These are phyloP conservation scores for Chrysina gloriosa DNA, from an alignment of 2,888 invertebrate genomes.

Conservation along the genomic window DNA sequence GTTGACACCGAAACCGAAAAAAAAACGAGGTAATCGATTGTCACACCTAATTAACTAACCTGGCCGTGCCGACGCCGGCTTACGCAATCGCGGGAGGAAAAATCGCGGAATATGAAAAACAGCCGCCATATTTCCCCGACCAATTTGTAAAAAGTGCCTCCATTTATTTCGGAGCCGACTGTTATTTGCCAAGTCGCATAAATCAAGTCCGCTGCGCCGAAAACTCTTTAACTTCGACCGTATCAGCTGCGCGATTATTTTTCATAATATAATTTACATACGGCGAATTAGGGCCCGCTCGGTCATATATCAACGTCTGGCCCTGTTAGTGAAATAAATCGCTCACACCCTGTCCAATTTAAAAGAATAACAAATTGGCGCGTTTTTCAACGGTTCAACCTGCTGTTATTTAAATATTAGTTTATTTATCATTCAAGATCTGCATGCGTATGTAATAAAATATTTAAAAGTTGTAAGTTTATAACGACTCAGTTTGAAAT, in stretches of 20 bases:
- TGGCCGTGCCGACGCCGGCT: no score
- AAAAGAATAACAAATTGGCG: constrained; percentile 19
- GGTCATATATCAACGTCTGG: constrained; percentile 21
- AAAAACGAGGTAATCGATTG: no score
- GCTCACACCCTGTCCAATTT: constrained; percentile 23
- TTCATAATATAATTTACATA: constrained; percentile 32
- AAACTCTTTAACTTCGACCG: neutral
- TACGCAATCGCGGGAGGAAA: no score
- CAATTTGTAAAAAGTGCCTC: neutral
- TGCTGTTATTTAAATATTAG: constrained; percentile 8
- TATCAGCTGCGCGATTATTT: constrained; percentile 34
- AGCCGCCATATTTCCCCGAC: neutral
- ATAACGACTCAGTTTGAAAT: no score
- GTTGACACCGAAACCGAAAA: no score
- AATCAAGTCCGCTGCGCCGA: neutral
- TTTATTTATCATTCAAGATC: constrained; percentile 10
- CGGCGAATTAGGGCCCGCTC: constrained; percentile 18
- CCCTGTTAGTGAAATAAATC: constrained; percentile 21
- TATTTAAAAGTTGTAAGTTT: no score
- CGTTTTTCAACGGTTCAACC: constrained; percentile 14
- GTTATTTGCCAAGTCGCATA: neutral
- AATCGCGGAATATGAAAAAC: neutral
- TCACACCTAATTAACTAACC: no score
- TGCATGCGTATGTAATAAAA: no score
- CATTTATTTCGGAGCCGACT: constrained; percentile 2